These are phyloP conservation scores for mouse (Mus musculus) DNA, from an alignment of 2,113 vertebrate species.

Conservation along the genomic window GRCm39 chr17:64110501-64111000, in stretches of 20 bases:
- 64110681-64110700: slow-evolving; percentile 18
- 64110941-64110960: slow-evolving; percentile 11
- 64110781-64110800: slow-evolving; percentile 77
- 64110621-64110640: slow-evolving; percentile 8
- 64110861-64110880: slow-evolving; percentile 68
- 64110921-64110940: slow-evolving; percentile 40
- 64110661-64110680: slow-evolving; percentile 37
- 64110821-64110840: slow-evolving; percentile 30
- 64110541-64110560: too few species aligned
- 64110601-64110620: slow-evolving; percentile 36
- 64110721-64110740: slow-evolving; percentile 42
- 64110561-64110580: slow-evolving; percentile 25
- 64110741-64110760: not conserved
- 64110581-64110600: slow-evolving; percentile 54
- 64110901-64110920: slow-evolving; percentile 63
- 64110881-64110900: slow-evolving; percentile 55
- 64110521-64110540: too few species aligned
- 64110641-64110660: slow-evolving; percentile 54
- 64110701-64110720: slow-evolving; percentile 60
- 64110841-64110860: slow-evolving; percentile 63
- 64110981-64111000: not conserved
- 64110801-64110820: slow-evolving; percentile 58
- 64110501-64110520: slow-evolving; percentile 38
- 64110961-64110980: not conserved
- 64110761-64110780: slow-evolving; percentile 62